Evolutionary conservation across 2,888 invertebrate species (phyloP).

Genomic region (Phlogophora meticulosa): DNA sequence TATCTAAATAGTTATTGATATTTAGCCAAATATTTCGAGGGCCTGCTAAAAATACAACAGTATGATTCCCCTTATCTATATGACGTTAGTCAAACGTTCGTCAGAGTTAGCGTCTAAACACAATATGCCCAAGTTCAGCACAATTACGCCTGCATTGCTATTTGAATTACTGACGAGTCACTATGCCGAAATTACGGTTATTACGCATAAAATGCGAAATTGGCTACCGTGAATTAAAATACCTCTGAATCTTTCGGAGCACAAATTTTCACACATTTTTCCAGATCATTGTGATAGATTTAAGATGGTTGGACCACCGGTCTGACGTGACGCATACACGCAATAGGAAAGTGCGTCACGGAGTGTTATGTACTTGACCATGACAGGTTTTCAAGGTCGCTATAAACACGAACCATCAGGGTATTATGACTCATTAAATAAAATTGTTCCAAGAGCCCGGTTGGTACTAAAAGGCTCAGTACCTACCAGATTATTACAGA

Average conservation of each 20-base stretch:
- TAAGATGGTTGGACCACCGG: background rate
- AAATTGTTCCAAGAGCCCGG: too few relatives aligned
- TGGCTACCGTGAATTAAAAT: background rate
- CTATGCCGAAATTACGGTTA: too few relatives aligned
- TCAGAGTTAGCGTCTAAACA: background rate
- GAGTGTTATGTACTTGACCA: background rate
- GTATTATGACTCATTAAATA: background rate
- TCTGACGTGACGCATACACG: background rate
- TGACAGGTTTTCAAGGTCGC: constrained; percentile 5
- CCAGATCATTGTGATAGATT: too few relatives aligned
- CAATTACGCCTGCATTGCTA: too few relatives aligned
- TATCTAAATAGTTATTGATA: constrained; percentile 54
- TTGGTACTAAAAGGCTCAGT: too few relatives aligned
- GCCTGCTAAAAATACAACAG: constrained; percentile 22
- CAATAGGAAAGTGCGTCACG: too few relatives aligned
- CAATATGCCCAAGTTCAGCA: too few relatives aligned
- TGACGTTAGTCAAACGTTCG: background rate
- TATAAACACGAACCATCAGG: background rate
- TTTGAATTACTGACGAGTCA: too few relatives aligned
- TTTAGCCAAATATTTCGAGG: constrained; percentile 46
- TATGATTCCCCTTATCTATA: constrained; percentile 7
- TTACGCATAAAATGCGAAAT: background rate
- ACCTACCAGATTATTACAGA: too few relatives aligned
- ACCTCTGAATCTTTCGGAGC: background rate
- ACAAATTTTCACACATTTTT: too few relatives aligned